These are phyloP conservation scores for Sphaerophoria rueppellii DNA, from an alignment of 2,888 invertebrate genomes.

Conservation along the genomic window DNA sequence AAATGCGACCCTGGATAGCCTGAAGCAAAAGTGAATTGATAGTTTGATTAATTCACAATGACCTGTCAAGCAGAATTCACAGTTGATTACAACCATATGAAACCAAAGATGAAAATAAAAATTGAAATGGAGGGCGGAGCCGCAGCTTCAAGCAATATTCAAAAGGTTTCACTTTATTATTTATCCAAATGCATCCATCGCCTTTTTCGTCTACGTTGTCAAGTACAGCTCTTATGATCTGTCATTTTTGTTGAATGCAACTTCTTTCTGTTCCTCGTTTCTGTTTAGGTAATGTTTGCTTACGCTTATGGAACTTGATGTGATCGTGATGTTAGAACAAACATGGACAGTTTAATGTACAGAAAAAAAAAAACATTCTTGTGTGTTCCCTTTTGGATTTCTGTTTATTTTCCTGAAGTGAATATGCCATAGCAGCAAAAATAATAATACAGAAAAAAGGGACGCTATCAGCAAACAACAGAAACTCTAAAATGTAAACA, in stretches of 20 bases:
- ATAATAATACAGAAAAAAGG: slow-evolving; percentile 7
- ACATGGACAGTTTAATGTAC: slow-evolving; percentile 18
- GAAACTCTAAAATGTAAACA: slow-evolving; percentile 55
- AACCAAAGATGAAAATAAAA: background rate
- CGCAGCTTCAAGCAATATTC: slow-evolving; percentile 7
- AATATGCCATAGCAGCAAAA: background rate
- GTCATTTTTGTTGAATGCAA: slow-evolving; percentile 34
- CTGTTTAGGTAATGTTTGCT: slow-evolving; percentile 51
- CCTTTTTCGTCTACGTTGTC: background rate
- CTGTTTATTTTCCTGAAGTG: slow-evolving; percentile 24
- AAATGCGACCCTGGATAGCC: background rate
- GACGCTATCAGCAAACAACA: slow-evolving; percentile 54
- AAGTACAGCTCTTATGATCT: slow-evolving; percentile 8
- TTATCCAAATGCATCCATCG: slow-evolving; percentile 43
- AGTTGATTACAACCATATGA: slow-evolving; percentile 42
- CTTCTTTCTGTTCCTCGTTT: slow-evolving; percentile 12
- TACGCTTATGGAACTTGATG: slow-evolving; percentile 63
- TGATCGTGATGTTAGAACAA: slow-evolving; percentile 59
- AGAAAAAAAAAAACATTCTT: background rate
- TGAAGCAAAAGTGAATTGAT: slow-evolving; percentile 13
- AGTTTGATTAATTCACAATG: slow-evolving; percentile 60
- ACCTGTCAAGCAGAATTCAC: slow-evolving; percentile 55
- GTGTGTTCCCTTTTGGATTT: slow-evolving; percentile 18
- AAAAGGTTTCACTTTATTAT: slow-evolving; percentile 26
- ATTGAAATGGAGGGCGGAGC: background rate